Evolutionary conservation across 2,888 invertebrate species (phyloP).

Genomic region (Acrobasis repandana): DNA sequence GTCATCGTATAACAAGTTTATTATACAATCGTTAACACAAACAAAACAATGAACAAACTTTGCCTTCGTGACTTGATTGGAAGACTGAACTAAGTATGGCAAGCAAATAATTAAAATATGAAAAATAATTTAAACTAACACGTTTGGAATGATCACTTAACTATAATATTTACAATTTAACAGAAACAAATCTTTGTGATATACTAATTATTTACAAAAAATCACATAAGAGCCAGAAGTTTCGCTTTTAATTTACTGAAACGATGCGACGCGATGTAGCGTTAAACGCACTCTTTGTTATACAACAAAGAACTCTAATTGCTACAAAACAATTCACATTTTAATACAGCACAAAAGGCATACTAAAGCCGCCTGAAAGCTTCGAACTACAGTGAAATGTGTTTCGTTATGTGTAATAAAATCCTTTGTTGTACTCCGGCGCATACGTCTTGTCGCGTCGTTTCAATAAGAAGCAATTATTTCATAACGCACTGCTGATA

Average conservation of each 20-base stretch:
- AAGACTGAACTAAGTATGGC: conserved; percentile 76
- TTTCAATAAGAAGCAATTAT: too few relatives aligned
- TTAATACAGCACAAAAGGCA: too few relatives aligned
- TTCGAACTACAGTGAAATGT: too few relatives aligned
- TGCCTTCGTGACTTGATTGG: conserved; percentile 64
- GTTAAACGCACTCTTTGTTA: too few relatives aligned
- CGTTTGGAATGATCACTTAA: conserved; percentile 75
- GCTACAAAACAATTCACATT: too few relatives aligned
- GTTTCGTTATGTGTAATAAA: too few relatives aligned
- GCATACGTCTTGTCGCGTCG: too few relatives aligned
- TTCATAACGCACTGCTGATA: conserved; percentile 3
- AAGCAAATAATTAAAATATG: conserved; percentile 76
- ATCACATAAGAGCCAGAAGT: conserved; percentile 34
- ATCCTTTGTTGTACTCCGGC: too few relatives aligned
- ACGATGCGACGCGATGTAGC: too few relatives aligned
- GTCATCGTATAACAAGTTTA: conserved; percentile 64
- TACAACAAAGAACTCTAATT: too few relatives aligned
- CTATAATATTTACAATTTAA: conserved; percentile 74
- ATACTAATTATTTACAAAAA: conserved; percentile 35
- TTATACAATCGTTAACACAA: conserved; percentile 71
- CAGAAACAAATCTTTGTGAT: conserved; percentile 65
- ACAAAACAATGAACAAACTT: conserved; percentile 72
- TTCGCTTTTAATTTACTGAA: too few relatives aligned
- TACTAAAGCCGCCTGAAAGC: too few relatives aligned
- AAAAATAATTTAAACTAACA: conserved; percentile 74